Evolutionary conservation across 2,797 vertebrate species (phyloP), one percentile per base, ranked within the genome.

Genomic region (Acanthurus leucopareius): DNA sequence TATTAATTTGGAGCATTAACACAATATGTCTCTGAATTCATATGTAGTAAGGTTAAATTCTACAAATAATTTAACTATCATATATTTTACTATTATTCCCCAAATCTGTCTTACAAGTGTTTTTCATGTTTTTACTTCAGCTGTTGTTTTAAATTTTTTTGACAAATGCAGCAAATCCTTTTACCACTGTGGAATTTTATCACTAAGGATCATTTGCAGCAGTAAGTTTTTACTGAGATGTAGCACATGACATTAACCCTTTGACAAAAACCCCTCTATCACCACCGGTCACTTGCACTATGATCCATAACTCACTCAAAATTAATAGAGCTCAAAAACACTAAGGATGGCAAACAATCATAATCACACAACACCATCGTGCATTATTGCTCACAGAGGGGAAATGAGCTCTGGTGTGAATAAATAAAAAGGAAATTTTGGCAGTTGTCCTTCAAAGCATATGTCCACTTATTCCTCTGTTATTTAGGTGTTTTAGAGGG

Each of bases 331-430:
- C n/a, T 40, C 17, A 60, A 56, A 75, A 63, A 40, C 8, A 32
- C 32, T 5, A 13, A 25, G n/a, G 25, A 40, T 66, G 42, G 19
- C 71, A 78, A 65, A 72, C 56, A 64, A 17, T 68, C 49, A 63
- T 59, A 28, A 40, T 66, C 56, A 53, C 60, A 53, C 70, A 47
- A 54, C 15, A 73, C 5, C 19, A 32, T 60, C 20, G 40, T 1
- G 28, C 28, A 67, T 77, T 64, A 76, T 64, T 85, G 73, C 79
- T 62, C 59, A 44, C 35, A 58, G n/a, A 60, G 28, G 28, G 65
- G 20, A 69, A 22, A 61, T 60, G 2, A 67, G 17, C 17, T 67
- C 15, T 54, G 51, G 44, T 0, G 17, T 68, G 14, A 61, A 59
- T 44, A 22, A 51, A 62, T 48, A 15, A 13, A 65, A 66, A 35